Base-by-base conservation (phyloP, 2,113 vertebrate species). In the Machaerirhynchus nigripectus region DNA sequence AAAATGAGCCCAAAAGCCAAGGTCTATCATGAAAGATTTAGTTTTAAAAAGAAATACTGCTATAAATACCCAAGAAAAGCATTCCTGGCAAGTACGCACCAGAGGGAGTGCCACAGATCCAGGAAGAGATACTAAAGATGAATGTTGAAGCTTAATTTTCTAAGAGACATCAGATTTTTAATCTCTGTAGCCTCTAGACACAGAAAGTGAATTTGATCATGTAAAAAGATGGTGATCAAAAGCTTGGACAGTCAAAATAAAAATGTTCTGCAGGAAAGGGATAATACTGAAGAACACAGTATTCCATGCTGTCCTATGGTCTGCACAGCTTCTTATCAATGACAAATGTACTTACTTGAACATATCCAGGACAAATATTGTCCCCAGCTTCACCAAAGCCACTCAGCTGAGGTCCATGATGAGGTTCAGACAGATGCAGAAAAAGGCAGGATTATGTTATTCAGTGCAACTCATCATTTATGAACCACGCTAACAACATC, bases 121-220 rank as follows among this genome's bases (percentile, higher is more conserved):
- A 85, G 44, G 82, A 93, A 67, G 31, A 84, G 88, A 96, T 96
- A 96, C 17, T 39, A 28, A 91, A 95, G 81, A 87, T 42, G 70
- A 94, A 96, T 94, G 86, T 37, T 87, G 60, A 75, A 90, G 23
- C 53, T 89, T 91, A 96, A 93, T 97, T 96, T 95, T 95, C 83
- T 80, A 91, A 47, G 27, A 80, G 35, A 47, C 73, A 95, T 63
- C 89, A 93, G 52, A 63, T 94, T 95, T 96, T 84, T 67, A 63
- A 84, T 87, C 84, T 94, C 56, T 70, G 30, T 71, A 85, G 65
- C 69, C 87, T 87, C 89, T 77, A 75, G 89, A 93, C 65, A 93
- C 16, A 89, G 76, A 68, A 89, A 89, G 31, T 50, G 42, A 93
- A 93, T 90, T 93, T 3, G 26, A 92, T 86, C 22, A 78, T 53